These are phyloP conservation scores for Graptemys geographica DNA, from an alignment of 2,797 vertebrate species.

Conservation along the genomic window DNA sequence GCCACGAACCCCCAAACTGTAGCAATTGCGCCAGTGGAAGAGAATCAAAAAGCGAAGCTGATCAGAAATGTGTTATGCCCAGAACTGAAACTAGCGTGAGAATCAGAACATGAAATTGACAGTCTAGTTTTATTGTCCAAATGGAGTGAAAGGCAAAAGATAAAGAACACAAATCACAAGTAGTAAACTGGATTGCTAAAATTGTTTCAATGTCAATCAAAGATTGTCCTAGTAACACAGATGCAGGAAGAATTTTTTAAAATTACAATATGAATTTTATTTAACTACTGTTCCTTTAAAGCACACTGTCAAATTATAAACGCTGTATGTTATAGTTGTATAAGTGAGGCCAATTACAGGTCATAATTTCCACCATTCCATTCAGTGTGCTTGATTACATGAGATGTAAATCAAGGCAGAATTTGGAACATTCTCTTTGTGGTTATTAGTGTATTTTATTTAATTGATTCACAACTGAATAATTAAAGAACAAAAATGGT, in stretches of 20 bases:
- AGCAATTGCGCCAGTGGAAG: background rate
- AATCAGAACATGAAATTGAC: background rate
- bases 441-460: background rate
- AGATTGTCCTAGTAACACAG: background rate
- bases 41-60: background rate
- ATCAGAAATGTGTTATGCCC: background rate
- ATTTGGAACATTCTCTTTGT: background rate
- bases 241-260: background rate
- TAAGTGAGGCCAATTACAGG: background rate
- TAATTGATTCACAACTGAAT: slow-evolving; percentile 10
- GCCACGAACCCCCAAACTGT: background rate
- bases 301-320: background rate
- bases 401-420: background rate
- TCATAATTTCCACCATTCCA: background rate
- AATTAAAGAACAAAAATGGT: background rate
- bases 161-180: background rate
- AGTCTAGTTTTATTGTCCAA: background rate
- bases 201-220: background rate
- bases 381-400: background rate
- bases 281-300: background rate
- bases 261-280: background rate
- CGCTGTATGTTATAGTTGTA: background rate
- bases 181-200: background rate
- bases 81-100: background rate
- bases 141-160: background rate